Evolutionary conservation across 2,113 vertebrate species (phyloP).

Genomic region (Etia nguti): DNA sequence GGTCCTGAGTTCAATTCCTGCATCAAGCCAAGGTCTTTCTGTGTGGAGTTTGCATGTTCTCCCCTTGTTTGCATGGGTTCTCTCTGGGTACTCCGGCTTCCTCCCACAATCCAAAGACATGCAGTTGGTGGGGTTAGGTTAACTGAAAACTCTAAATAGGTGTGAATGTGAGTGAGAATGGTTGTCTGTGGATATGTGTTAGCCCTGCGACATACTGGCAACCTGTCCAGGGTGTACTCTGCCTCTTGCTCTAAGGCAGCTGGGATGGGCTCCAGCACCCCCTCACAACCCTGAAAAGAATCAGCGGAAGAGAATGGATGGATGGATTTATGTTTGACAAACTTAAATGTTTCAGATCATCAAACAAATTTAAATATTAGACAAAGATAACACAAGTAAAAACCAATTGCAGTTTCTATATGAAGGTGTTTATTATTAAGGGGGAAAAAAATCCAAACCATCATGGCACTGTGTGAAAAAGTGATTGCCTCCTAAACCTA

Average conservation of each 20-base stretch:
- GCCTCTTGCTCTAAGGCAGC: not conserved
- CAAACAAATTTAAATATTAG: not conserved
- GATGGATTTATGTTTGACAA: rapidly evolving
- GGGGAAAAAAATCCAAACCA: rapidly evolving
- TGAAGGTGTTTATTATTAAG: rapidly evolving
- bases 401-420: not conserved
- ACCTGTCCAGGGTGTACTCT: too few relatives aligned
- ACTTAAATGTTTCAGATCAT: not conserved
- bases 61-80: not conserved
- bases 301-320: not conserved
- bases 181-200: not conserved
- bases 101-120: not conserved
- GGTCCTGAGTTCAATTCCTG: rapidly evolving
- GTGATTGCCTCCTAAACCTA: not conserved
- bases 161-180: not conserved
- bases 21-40: not conserved
- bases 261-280: not conserved
- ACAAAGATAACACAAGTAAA: not conserved
- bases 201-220: too few relatives aligned
- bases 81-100: not conserved
- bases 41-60: not conserved
- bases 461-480: not conserved
- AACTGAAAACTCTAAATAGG: not conserved
- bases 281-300: not conserved
- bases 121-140: not conserved